phyloP scores from a whole-genome alignment of 2,113 vertebrate species.

The Ciconia boyciana region DNA sequence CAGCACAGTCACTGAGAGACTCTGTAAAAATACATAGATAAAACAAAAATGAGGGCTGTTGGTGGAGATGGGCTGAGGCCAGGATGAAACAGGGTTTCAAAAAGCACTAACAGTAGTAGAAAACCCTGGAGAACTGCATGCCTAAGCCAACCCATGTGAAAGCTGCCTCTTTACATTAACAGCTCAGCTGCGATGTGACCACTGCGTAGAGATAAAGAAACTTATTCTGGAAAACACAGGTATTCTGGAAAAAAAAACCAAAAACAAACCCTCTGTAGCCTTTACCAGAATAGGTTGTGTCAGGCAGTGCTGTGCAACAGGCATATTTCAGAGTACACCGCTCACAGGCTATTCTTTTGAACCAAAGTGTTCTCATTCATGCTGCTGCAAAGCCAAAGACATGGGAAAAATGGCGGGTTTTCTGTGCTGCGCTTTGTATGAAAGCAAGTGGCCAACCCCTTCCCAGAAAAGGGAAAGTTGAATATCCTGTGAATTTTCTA shows the following conservation, averaged over 20 bases:
- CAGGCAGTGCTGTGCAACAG: neutral
- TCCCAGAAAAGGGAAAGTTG: neutral
- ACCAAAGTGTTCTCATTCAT: neutral
- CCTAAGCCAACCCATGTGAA: neutral
- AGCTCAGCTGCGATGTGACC: neutral
- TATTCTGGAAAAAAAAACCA: neutral
- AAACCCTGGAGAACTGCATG: neutral
- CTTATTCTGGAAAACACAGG: neutral
- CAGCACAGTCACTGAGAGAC: fast-evolving
- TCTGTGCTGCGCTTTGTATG: neutral
- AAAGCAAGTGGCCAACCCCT: neutral
- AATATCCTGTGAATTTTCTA: neutral
- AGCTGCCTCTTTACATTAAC: neutral
- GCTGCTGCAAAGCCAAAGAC: neutral
- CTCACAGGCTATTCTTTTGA: neutral
- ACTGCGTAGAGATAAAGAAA: neutral
- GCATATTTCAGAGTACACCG: neutral
- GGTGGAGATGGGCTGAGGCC: neutral
- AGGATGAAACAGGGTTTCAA: neutral
- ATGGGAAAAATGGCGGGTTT: neutral
- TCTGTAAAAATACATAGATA: neutral
- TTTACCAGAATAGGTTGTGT: neutral
- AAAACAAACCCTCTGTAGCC: neutral
- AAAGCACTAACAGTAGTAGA: neutral
- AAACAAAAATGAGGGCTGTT: neutral